Evolutionary conservation across 1,140 invertebrate species (phyloP).

Genomic region (Nymphalis io): DNA sequence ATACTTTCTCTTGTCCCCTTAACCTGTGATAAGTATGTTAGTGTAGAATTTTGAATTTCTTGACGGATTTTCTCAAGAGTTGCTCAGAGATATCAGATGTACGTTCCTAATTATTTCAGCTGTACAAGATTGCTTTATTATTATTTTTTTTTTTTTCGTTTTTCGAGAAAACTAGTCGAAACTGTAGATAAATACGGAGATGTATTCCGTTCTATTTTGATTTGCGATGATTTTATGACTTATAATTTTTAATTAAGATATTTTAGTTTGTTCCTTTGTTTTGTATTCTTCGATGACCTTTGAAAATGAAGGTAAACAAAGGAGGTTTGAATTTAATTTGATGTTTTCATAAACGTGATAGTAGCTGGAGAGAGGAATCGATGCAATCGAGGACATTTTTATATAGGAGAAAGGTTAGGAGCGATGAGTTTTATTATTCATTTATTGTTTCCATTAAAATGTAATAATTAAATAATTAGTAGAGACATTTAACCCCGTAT

Average conservation of each 20-base stretch:
- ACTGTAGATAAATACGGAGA: conserved; percentile 43
- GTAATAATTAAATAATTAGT: conserved; percentile 50
- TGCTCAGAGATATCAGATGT: conserved; percentile 71
- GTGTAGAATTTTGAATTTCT: conserved; percentile 71
- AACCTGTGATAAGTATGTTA: conserved; percentile 80
- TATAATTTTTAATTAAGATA: conserved; percentile 53
- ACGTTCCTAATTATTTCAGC: conserved; percentile 74
- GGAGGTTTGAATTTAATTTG: conserved; percentile 39
- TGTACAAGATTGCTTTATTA: conserved; percentile 68
- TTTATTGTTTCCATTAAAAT: conserved; percentile 77
- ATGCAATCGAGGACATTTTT: conserved; percentile 55
- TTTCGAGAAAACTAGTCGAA: conserved; percentile 66
- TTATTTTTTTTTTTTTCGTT: conserved; percentile 50
- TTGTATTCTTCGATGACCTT: conserved; percentile 32
- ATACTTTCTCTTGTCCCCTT: conserved; percentile 80
- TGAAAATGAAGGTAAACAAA: conserved; percentile 39
- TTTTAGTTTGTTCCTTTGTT: conserved; percentile 44
- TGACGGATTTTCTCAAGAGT: conserved; percentile 69
- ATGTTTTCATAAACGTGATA: conserved; percentile 39
- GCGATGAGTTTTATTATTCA: conserved; percentile 76
- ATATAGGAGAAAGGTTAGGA: conserved; percentile 51
- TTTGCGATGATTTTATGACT: conserved; percentile 61
- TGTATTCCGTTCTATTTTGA: conserved; percentile 49
- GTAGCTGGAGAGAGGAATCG: conserved; percentile 40
- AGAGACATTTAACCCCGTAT: conserved; percentile 61